A percentile compares a stretch with the other conserved stretches of the same genome.
phyloP scores from a whole-genome alignment of 2,888 invertebrate species.

The Noctua janthina region DNA sequence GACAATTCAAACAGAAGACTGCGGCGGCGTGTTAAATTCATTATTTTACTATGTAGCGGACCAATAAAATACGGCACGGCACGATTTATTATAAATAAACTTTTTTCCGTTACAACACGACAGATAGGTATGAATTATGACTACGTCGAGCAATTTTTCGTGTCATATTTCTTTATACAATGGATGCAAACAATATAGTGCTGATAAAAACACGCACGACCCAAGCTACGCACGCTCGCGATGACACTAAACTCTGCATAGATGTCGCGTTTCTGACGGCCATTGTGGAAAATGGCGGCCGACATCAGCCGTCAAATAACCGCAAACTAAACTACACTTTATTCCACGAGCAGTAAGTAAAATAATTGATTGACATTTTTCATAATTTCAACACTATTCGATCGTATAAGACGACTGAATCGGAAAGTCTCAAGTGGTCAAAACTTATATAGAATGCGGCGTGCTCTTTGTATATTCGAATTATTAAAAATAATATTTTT shows the following conservation, averaged over 20 bases:
- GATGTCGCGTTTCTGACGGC: slow-evolving; percentile 86
- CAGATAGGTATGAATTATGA: slow-evolving; percentile 70
- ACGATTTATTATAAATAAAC: slow-evolving; percentile 64
- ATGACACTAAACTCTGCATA: slow-evolving; percentile 87
- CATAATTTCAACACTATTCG: slow-evolving; percentile 76
- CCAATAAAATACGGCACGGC: slow-evolving; percentile 66
- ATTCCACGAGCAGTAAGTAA: accelerated
- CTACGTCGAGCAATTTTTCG: slow-evolving; percentile 75
- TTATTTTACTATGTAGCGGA: slow-evolving; percentile 83
- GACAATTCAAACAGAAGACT: slow-evolving; percentile 87
- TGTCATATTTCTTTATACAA: slow-evolving; percentile 85
- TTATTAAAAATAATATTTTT: slow-evolving; percentile 73
- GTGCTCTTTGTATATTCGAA: slow-evolving; percentile 72
- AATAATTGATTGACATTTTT: slow-evolving; percentile 59
- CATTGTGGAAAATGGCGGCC: slow-evolving; percentile 88
- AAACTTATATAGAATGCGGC: slow-evolving; percentile 47
- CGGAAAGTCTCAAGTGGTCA: slow-evolving; percentile 70
- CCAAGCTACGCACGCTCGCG: slow-evolving; percentile 80
- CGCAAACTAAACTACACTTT: slow-evolving; percentile 70
- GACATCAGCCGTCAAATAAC: slow-evolving; percentile 80
- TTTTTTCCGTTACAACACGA: slow-evolving; percentile 68
- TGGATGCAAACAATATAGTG: slow-evolving; percentile 84
- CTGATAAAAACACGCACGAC: slow-evolving; percentile 74
- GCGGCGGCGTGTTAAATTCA: slow-evolving; percentile 86
- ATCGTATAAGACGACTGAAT: slow-evolving; percentile 82